Evolutionary conservation across 2,797 vertebrate species (phyloP).

Genomic region (Valencia hispanica): DNA sequence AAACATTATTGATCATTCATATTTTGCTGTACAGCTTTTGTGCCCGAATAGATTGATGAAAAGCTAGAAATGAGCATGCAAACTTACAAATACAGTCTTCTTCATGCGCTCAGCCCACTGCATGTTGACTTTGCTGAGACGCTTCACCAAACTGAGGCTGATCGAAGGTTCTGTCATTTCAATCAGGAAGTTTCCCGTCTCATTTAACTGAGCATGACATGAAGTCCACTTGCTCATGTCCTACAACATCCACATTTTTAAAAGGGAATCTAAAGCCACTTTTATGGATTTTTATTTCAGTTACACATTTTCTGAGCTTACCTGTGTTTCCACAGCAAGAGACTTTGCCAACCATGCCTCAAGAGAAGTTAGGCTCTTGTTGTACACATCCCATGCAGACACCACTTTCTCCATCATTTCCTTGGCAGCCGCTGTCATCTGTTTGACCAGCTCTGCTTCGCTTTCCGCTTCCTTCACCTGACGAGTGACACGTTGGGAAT

Average conservation of each 20-base stretch:
- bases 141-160: conserved; percentile 77
- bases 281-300: neutral
- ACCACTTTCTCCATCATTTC: conserved; percentile 77
- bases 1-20: neutral
- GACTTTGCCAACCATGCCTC: conserved; percentile 75
- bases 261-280: neutral
- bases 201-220: conserved; percentile 82
- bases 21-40: neutral
- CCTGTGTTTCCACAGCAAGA: conserved; percentile 28
- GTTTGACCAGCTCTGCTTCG: conserved; percentile 64
- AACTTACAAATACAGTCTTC: conserved; percentile 85
- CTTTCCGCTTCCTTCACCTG: conserved; percentile 76
- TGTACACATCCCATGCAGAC: conserved; percentile 83
- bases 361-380: conserved; percentile 73
- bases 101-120: conserved; percentile 88
- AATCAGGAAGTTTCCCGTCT: conserved; percentile 84
- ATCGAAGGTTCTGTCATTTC: conserved; percentile 80
- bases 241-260: conserved; percentile 17
- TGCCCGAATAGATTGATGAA: neutral
- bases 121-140: conserved; percentile 86
- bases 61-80: neutral
- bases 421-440: conserved; percentile 68
- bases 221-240: conserved; percentile 78
- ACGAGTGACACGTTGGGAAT: conserved; percentile 61
- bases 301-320: conserved; percentile 6